Conservation (phyloP, 2,113 vertebrate species). For the Etheostoma spectabile region DNA sequence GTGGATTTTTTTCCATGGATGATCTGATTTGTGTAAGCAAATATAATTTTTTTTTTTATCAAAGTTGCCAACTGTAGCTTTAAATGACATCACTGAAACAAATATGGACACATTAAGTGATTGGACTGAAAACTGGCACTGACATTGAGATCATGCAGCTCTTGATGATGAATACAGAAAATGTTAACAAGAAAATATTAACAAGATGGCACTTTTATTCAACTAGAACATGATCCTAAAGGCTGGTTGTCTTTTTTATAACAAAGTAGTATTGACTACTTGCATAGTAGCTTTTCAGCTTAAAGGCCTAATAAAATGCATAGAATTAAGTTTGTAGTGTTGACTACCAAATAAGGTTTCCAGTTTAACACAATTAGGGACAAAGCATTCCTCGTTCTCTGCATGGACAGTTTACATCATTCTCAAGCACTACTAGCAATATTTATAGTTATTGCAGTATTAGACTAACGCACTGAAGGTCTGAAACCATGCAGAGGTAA, state of each 20-base stretch:
- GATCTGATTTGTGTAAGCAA: too few relatives aligned
- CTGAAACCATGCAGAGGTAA: constrained; percentile 22
- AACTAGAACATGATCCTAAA: background rate
- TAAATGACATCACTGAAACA: constrained; percentile 9
- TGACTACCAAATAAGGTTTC: background rate
- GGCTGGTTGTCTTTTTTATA: background rate
- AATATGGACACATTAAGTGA: constrained; percentile 4
- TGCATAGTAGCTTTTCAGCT: background rate
- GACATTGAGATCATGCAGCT: constrained; percentile 17
- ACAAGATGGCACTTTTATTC: constrained; percentile 6
- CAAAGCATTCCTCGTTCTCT: background rate
- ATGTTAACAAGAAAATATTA: background rate
- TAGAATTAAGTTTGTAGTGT: background rate
- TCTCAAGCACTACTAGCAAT: constrained; percentile 5
- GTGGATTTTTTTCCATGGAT: too few relatives aligned
- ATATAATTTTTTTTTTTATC: too few relatives aligned
- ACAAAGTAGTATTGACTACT: background rate
- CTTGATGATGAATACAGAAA: constrained; percentile 38
- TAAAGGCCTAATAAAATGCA: background rate
- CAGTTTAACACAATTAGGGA: constrained; percentile 13
- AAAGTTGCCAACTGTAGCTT: too few relatives aligned
- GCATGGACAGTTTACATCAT: constrained; percentile 3
- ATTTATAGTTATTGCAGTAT: constrained; percentile 13
- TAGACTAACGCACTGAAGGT: constrained; percentile 16
- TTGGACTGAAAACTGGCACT: constrained; percentile 37